These are phyloP conservation scores for Oncorhynchus masou DNA, from an alignment of 2,113 vertebrate species.

Conservation along the genomic window DNA sequence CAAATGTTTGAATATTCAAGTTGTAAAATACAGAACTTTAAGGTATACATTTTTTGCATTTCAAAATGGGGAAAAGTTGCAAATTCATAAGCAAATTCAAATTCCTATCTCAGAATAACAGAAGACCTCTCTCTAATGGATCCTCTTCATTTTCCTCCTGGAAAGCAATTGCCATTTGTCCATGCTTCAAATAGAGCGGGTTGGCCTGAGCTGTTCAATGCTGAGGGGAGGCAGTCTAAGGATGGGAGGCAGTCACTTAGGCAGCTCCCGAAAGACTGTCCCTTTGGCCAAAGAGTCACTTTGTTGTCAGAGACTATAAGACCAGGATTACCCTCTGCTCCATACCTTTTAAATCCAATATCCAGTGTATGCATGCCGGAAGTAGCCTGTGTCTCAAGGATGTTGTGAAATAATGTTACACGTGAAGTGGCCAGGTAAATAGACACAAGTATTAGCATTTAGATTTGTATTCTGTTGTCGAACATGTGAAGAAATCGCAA, in stretches of 20 bases:
- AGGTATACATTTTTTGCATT: neutral
- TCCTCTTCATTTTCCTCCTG: constrained; percentile 14
- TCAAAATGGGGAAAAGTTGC: neutral
- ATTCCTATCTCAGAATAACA: constrained; percentile 8
- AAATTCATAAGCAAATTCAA: neutral
- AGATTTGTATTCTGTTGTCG: constrained; percentile 9
- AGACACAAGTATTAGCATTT: constrained; percentile 28
- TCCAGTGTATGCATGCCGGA: neutral
- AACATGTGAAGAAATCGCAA: neutral
- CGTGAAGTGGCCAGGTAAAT: neutral
- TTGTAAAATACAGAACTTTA: neutral
- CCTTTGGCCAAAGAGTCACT: neutral
- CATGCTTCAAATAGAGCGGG: neutral
- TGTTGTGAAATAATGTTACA: too few species aligned
- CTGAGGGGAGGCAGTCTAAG: neutral
- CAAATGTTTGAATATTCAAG: neutral
- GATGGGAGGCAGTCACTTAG: neutral
- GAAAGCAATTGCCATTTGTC: neutral
- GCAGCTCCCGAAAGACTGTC: too few species aligned
- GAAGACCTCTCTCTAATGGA: constrained; percentile 24
- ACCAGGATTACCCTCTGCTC: too few species aligned
- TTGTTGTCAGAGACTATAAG: neutral
- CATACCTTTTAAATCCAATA: neutral
- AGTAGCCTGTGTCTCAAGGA: neutral
- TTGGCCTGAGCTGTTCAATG: neutral